A percentile compares a stretch with the other conserved stretches of the same genome.
Evolutionary conservation across 2,113 vertebrate genomes (phyloP).

Genomic region (Lagopus leucura): DNA sequence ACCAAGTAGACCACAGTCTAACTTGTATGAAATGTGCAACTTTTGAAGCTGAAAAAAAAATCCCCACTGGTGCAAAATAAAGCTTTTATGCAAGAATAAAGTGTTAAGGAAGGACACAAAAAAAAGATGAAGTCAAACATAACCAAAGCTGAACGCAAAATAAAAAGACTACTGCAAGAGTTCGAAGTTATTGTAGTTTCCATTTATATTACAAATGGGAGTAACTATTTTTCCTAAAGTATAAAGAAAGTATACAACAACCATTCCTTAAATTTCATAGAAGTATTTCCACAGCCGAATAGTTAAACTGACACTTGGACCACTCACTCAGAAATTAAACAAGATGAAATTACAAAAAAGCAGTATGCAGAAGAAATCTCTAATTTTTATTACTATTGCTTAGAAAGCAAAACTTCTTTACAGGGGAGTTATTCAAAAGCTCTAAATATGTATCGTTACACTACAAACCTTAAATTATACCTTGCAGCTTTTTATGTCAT

Average conservation of each 20-base stretch:
- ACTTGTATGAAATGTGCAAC: slow-evolving; percentile 6
- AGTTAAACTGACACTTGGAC: neutral
- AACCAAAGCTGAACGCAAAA: neutral
- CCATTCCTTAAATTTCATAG: neutral
- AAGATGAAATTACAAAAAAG: neutral
- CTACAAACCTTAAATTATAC: neutral
- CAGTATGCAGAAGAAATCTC: neutral
- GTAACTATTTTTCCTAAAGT: neutral
- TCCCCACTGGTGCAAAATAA: neutral
- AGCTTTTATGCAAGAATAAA: neutral
- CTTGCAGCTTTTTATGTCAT: neutral
- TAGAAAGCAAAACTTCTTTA: neutral
- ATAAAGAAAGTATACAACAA: neutral
- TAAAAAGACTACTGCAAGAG: neutral
- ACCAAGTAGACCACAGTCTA: slow-evolving; percentile 14
- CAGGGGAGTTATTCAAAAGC: neutral
- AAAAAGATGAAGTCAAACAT: neutral
- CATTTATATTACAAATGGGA: neutral
- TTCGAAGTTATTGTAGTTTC: neutral
- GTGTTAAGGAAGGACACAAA: neutral
- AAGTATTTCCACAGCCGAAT: neutral
- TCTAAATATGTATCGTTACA: neutral
- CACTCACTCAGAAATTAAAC: neutral
- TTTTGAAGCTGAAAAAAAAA: slow-evolving; percentile 17
- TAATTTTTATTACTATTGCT: neutral